Evolutionary conservation across 2,888 invertebrate genomes (phyloP).

Genomic region (Isoperla grammatica): DNA sequence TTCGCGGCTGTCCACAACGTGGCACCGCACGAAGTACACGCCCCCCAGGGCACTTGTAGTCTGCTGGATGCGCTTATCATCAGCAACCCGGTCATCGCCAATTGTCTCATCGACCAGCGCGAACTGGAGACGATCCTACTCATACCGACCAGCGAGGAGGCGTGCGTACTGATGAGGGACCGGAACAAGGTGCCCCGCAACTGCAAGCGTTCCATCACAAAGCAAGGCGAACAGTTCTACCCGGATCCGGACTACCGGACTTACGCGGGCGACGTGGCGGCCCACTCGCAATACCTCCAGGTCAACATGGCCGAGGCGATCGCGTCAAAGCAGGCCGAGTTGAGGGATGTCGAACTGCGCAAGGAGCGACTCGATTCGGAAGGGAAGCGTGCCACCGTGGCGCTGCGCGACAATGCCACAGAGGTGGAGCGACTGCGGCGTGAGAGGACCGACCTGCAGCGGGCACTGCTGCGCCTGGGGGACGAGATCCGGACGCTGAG

Average conservation of each 20-base stretch:
- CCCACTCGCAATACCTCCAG: slow-evolving; percentile 54
- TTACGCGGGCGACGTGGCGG: slow-evolving; percentile 53
- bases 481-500: neutral
- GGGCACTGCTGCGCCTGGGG: neutral
- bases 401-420: no score
- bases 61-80: slow-evolving; percentile 69
- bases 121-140: slow-evolving; percentile 69
- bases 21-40: neutral
- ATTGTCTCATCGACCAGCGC: slow-evolving; percentile 76
- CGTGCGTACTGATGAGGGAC: slow-evolving; percentile 62
- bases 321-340: slow-evolving; percentile 25
- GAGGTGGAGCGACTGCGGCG: neutral
- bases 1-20: neutral
- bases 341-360: no score
- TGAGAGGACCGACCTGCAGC: neutral
- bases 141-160: slow-evolving; percentile 62
- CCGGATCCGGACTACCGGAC: slow-evolving; percentile 73
- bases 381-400: no score
- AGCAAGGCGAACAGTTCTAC: slow-evolving; percentile 60
- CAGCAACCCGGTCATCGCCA: slow-evolving; percentile 69
- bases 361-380: no score
- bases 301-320: slow-evolving; percentile 60
- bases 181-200: slow-evolving; percentile 60
- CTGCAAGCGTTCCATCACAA: slow-evolving; percentile 60
- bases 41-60: slow-evolving; percentile 40